A percentile compares a stretch with the other conserved stretches of the same genome.
Conservation (phyloP, 2,113 vertebrate genomes). For the Pholis gunnellus region DNA sequence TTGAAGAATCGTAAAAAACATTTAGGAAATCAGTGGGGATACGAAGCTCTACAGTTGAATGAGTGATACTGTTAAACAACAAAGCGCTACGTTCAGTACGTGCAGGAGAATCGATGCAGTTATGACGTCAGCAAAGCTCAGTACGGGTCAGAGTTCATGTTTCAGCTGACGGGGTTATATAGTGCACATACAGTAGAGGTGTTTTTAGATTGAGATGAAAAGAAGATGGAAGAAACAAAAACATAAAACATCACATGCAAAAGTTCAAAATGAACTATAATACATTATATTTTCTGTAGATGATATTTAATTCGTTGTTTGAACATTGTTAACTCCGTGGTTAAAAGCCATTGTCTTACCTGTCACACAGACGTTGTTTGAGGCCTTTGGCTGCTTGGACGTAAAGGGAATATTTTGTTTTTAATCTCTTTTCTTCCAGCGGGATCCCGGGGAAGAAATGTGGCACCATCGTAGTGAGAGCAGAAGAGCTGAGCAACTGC, state of each 20-base stretch:
- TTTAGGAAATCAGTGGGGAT: too few relatives aligned
- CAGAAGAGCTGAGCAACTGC: constrained; percentile 95
- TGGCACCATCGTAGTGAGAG: constrained; percentile 92
- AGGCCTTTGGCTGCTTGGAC: background rate
- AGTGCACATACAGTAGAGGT: background rate
- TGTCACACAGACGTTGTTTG: background rate
- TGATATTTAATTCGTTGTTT: background rate
- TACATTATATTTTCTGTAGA: background rate
- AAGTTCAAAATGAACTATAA: background rate
- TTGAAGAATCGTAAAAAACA: too few relatives aligned
- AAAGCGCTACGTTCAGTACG: background rate
- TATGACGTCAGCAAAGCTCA: background rate
- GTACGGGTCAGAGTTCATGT: too few relatives aligned
- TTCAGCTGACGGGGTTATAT: background rate
- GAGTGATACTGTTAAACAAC: background rate
- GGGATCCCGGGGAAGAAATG: constrained; percentile 97
- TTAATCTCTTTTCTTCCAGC: constrained; percentile 73
- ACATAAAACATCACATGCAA: background rate
- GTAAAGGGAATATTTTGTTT: background rate
- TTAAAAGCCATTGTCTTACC: background rate
- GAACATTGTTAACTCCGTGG: background rate
- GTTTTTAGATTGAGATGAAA: background rate
- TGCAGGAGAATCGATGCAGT: background rate
- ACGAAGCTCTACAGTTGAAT: too few relatives aligned
- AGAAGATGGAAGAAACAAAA: background rate